These are phyloP conservation scores for Noctua fimbriata DNA, from an alignment of 2,888 invertebrate genomes.

Conservation along the genomic window DNA sequence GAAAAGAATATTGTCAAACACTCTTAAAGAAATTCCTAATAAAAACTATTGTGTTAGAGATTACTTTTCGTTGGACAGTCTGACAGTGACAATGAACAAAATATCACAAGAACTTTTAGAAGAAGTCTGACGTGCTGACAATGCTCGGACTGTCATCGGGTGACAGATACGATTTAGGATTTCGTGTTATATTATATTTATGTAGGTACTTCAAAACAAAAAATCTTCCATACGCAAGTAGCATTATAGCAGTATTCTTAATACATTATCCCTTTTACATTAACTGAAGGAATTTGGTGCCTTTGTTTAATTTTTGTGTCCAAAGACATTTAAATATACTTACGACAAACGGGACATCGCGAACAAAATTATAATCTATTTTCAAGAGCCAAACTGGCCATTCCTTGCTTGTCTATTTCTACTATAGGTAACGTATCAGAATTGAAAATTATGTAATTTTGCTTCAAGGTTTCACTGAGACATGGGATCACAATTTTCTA, in stretches of 20 bases:
- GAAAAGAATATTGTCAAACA: background rate
- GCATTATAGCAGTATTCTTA: background rate
- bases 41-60: constrained; percentile 18
- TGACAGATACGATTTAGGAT: constrained; percentile 10
- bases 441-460: background rate
- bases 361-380: background rate
- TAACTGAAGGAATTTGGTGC: background rate
- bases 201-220: background rate
- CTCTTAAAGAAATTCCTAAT: background rate
- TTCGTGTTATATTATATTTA: background rate
- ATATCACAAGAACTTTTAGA: background rate
- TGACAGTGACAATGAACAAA: background rate
- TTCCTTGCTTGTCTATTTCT: background rate
- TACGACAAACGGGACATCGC: background rate
- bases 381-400: background rate
- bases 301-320: background rate
- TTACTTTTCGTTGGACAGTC: constrained; percentile 9
- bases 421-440: background rate
- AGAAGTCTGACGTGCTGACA: constrained; percentile 21
- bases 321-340: background rate
- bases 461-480: background rate
- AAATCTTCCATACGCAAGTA: background rate
- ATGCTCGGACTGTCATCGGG: background rate
- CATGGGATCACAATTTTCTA: background rate
- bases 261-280: background rate